Evolutionary conservation across 2,797 vertebrate genomes (phyloP), one percentile per base, ranked within the genome.

Genomic region (Gallirallus australis): DNA sequence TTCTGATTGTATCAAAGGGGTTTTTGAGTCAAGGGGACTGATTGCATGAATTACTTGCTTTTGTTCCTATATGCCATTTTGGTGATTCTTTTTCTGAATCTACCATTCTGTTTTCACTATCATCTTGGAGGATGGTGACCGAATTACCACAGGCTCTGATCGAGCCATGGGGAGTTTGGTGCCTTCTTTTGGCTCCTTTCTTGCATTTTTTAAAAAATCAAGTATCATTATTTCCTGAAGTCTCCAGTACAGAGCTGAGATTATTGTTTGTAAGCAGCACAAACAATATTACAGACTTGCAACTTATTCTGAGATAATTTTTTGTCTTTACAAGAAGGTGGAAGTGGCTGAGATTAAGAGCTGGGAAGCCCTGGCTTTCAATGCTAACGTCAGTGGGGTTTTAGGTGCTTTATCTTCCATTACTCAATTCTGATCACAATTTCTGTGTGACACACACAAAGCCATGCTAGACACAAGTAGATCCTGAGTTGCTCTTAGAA

Each of bases 1-100:
- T 93, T 87, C 37, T 92, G 68, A 65, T 89, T 92, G 10, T 65
- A 78, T 87, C 50, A 78, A 83, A 86, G 59, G 53, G 60, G 65
- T 75, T 89, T 94, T 85, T 75, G 79, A 92, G n/a, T 85, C 78
- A 61, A 65, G 30, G 40, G 50, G 8, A 45, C 13, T 75, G 37
- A 57, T 68, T 65, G 47, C 89, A 80, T 85, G 11, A 57, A 20
- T 87, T 40, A 50, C 14, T 82, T 91, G 48, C 23, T 80, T 95
- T 92, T 96, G 81, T 88, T 92, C 47, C 54, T 86, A 31, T 23
- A 9, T 91, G 40, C 30, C 3, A 7, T 70, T 86, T 76, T 72
- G 76, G 12, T 75, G 14, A 77, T 72, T 86, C 7, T 57, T 73
- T 83, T 77, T 76, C 75, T 13, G n/a, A 90, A 85, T 90, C 71